Conservation (phyloP, 53 echinoderm and acorn worm genomes). For the Luidia sarsii region DNA sequence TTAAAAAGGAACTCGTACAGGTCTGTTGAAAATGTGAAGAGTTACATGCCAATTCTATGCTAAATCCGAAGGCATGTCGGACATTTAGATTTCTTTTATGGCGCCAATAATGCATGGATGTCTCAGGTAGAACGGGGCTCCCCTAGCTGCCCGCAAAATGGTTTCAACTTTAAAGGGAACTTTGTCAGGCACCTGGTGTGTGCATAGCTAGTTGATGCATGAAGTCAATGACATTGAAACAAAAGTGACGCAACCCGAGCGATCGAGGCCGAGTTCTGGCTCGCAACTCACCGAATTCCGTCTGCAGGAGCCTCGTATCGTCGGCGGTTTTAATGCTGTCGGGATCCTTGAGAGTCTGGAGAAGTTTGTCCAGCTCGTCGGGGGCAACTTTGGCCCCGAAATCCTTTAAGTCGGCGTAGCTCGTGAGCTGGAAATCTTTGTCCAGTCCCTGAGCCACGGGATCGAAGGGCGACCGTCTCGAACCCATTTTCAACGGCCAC, state of each 20-base stretch:
- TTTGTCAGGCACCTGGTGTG: no score
- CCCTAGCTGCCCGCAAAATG: conserved; percentile 18
- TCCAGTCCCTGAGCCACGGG: conserved; percentile 84
- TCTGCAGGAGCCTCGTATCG: conserved; percentile 22
- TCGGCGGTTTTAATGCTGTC: conserved; percentile 55
- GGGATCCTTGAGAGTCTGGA: conserved; percentile 76
- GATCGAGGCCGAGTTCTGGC: no score
- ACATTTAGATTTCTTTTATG: no score
- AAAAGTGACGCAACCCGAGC: no score
- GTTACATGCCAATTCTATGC: no score
- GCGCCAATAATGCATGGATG: no score
- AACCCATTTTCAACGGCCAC: not conserved
- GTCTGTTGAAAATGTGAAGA: no score
- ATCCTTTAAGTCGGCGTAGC: conserved; percentile 80
- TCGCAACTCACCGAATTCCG: conserved; percentile 21
- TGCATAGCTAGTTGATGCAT: no score
- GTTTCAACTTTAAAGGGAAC: no score
- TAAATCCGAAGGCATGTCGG: no score
- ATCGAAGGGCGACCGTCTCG: conserved; percentile 75
- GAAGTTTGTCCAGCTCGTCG: conserved; percentile 96
- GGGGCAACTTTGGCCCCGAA: conserved; percentile 93
- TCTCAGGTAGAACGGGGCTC: conserved; percentile 27
- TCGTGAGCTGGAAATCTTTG: conserved; percentile 93
- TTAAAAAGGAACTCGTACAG: no score
- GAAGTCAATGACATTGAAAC: no score